phyloP scores from a whole-genome alignment of 2,888 invertebrate species.

The Troilus luridus region DNA sequence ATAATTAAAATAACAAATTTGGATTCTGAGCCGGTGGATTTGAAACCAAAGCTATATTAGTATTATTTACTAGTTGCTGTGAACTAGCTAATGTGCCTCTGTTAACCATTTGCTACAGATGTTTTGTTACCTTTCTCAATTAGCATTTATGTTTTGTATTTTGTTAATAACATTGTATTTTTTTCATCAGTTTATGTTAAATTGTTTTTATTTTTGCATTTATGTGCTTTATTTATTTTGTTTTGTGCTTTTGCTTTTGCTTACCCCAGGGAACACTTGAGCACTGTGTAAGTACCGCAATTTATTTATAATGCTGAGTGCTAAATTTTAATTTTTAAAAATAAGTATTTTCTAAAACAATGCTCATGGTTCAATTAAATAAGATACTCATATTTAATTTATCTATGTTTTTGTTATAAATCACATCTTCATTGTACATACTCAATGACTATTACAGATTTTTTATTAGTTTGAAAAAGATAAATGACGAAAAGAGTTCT shows the following conservation, averaged over 20 bases:
- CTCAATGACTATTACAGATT: no score
- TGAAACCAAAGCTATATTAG: no score
- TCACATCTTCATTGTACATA: no score
- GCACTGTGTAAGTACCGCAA: constrained; percentile 87
- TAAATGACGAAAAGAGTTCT: no score
- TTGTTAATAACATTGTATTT: neutral
- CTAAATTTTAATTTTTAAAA: constrained; percentile 22
- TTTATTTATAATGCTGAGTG: constrained; percentile 61
- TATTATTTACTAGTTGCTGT: neutral
- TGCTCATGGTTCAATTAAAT: neutral
- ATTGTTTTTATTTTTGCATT: constrained; percentile 63
- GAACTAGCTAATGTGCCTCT: neutral
- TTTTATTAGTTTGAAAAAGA: no score
- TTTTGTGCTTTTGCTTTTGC: constrained; percentile 67
- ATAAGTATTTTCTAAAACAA: neutral
- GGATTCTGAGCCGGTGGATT: no score
- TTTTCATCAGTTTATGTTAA: neutral
- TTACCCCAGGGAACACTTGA: constrained; percentile 86
- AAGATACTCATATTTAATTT: neutral
- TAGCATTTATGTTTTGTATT: neutral
- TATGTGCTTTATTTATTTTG: constrained; percentile 63
- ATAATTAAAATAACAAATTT: no score
- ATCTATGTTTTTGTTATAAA: neutral
- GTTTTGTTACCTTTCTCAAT: neutral
- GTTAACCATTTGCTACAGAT: neutral